Evolutionary conservation across 2,888 invertebrate genomes (phyloP).

Genomic region (Chaetoderma sp.): DNA sequence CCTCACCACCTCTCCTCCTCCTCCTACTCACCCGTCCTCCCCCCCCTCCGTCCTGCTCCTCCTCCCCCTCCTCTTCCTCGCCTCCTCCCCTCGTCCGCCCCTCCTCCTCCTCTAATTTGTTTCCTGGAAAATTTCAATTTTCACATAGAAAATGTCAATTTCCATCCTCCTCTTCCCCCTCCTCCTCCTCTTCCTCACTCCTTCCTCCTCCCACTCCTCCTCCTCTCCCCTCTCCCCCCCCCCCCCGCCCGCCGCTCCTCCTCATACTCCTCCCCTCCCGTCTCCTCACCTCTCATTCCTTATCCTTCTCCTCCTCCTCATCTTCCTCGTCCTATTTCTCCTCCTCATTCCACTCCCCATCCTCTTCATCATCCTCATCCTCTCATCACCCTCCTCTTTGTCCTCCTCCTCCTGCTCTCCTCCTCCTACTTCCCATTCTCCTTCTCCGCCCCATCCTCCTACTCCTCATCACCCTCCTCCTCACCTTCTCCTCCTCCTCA

Average conservation of each 20-base stretch:
- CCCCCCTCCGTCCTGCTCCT: no score
- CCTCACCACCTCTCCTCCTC: no score
- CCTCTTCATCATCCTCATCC: not conserved
- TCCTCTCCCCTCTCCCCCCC: slow-evolving; percentile 7
- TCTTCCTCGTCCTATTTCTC: slow-evolving; percentile 8
- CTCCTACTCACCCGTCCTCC: no score
- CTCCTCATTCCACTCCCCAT: not conserved
- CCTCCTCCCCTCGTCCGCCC: no score
- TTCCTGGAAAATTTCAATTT: no score
- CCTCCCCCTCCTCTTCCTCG: no score
- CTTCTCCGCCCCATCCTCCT: slow-evolving; percentile 4
- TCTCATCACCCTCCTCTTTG: not conserved
- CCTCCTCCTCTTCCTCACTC: slow-evolving; percentile 9
- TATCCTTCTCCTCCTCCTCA: not conserved
- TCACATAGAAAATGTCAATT: no score
- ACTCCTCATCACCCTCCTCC: slow-evolving; percentile 5
- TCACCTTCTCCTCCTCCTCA: not conserved
- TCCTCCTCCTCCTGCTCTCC: not conserved
- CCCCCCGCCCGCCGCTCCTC: slow-evolving; percentile 3
- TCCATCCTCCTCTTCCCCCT: slow-evolving; percentile 2
- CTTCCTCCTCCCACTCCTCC: not conserved
- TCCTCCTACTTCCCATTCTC: not conserved
- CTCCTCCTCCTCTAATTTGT: no score
- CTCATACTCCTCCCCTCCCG: not conserved
- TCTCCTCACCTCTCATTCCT: not conserved